Base-by-base conservation (phyloP, 64 coral and sea anemone species). In the Porites australiensis region DNA sequence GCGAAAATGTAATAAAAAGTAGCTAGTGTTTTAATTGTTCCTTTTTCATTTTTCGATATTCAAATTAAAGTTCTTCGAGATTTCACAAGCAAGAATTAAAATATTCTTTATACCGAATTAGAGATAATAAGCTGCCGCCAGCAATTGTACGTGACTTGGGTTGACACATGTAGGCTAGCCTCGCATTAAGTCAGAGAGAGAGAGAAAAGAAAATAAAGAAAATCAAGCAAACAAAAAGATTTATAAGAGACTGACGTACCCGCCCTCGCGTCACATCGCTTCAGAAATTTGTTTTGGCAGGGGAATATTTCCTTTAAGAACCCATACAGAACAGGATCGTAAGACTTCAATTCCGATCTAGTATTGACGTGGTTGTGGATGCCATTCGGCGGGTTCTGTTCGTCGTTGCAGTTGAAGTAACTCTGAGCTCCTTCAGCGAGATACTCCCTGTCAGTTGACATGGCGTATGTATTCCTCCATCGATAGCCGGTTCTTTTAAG, bases 351-450 rank as follows among this genome's bases (percentile, higher is more conserved):
- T 22, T 98, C 94, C 21, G 64, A 22, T 22, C 96, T 87, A 0
- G 96, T 98, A 59, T 98, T 98, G 10, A 98, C 87, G 69, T 98
- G 90, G 21, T 98, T 98, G 64, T 98, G 96, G 16, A 98, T 83
- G 13, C 97, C 94, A 54, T 98, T 98, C 2, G 87, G 54, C 6
- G 91, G 83, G 22, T 80, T 88, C 2, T 72, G 64, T 19, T 98
- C 94, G 3, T 91, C 94, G 23, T 98, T 98, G 43, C 93, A 94
- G 3, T 90, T 94, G 76, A 96, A 98, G 44, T 67, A 98, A 44
- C 97, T 98, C 71, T 95, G 94, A 12, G 94, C 87, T 50, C 97
- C 97, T 78, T 98, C 97, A 22, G 97, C 94, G 19, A 98, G 93
- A 70, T 96, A 98, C 23, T 98, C 97, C 50, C 91, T 65, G 64